Evolutionary conservation across 2,113 vertebrate species (phyloP), one percentile per base, ranked within the genome.

Genomic region (Lichenostomus cassidix): DNA sequence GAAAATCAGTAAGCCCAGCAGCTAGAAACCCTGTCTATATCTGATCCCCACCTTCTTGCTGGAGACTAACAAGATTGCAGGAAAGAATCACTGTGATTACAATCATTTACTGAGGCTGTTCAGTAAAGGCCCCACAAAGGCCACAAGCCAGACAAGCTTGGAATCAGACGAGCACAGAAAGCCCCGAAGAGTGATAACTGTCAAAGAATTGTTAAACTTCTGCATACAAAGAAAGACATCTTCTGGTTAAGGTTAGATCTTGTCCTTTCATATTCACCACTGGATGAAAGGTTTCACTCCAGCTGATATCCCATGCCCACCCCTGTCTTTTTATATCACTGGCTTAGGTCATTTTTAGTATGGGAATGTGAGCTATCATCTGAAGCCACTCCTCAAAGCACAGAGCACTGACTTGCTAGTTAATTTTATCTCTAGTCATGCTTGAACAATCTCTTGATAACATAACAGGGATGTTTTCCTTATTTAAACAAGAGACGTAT

Each of bases 371-470:
- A 92, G 37, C 74, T 46, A 68, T 68, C 73, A 31, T 56, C 27
- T 33, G 24, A 63, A 94, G 73, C 73, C 58, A 27, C 65, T 84
- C 53, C 80, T 78, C 62, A 62, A 75, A 88, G 59, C 64, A 47
- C 63, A 81, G 31, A 83, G 59, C 59, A 62, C 74, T 33, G 50
- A 81, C 84, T 87, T 69, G 74, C 25, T 56, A 33, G 81, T 64
- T 94, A 87, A 89, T 94, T 90, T 89, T 94, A 94, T 89, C 93
- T 90, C 70, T 31, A 74, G 74, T 62, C 89, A 94, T 42, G 75
- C 78, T 90, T 65, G 50, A 95, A 77, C 49, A 95, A 71, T 22
- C 71, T 82, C 87, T 69, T 53, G 77, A 94, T 92, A 92, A 86
- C 23, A 5, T 35, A 69, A 87, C n/a, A 60, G 53, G n/a, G 42